Evolutionary conservation across 1,140 invertebrate genomes (phyloP), one percentile per base, ranked within the genome.

Genomic region (Paralvinella palmiformis): DNA sequence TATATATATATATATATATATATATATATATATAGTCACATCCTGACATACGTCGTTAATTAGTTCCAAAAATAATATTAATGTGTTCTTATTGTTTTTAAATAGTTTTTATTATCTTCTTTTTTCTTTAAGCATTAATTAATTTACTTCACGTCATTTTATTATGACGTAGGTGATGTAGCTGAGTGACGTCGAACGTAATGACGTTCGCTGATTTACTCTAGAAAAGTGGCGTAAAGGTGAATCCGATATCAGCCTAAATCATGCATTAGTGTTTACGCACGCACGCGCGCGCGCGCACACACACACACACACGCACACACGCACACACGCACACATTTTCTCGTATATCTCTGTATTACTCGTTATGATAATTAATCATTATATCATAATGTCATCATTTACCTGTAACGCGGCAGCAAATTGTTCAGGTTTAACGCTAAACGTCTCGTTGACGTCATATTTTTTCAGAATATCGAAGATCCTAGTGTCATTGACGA

Each of bases 401-500:
- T 68, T 44, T 69, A 79, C 77, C 62, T 77, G 71, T 7, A 78
- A 56, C 7, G 75, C 77, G n/a, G 57, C 48, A 2, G 75, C 64
- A 63, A 79, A 79, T 29, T 77, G 68, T 37, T 76, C 71, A 1
- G 72, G 70, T n/a, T 75, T 65, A 31, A 79, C 70, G 32, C 62
- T 69, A 20, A 71, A 62, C 1, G 61, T 63, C 10, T 68, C 68
- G 24, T 75, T 68, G 24, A 68, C 52, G 65, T 79, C 75, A 61
- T 74, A 76, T 62, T 68, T 65, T 33, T 71, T 68, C n/a, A 79
- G 66, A 27, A 75, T 73, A 35, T 78, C 75, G 7, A 79, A 24
- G 5, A 78, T 57, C 31, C 74, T 63, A 57, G 71, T 65, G 55
- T 79, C 76, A 48, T 79, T 79, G 10, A 79, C 72, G 7, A 79